Percentiles rank a stretch among this genome's conserved stretches.
phyloP scores from a whole-genome alignment of 2,797 vertebrate species.

The Linurgus olivaceus region DNA sequence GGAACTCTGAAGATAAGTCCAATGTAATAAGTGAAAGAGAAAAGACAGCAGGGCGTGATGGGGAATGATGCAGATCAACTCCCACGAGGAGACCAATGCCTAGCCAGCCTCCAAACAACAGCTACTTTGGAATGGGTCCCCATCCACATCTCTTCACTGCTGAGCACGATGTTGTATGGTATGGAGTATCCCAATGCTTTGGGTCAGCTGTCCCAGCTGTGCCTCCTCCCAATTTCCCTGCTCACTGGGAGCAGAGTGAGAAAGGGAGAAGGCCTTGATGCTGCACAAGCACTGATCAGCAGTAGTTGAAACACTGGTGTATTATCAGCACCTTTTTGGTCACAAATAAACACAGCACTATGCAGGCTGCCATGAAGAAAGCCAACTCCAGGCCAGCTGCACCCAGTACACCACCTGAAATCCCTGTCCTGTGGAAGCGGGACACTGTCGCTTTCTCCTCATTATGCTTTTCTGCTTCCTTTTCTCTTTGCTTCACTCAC shows the following conservation, averaged over 20 bases:
- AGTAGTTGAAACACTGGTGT: neutral
- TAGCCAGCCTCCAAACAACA: neutral
- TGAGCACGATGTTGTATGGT: fast-evolving
- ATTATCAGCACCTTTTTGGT: neutral
- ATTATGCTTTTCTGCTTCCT: neutral
- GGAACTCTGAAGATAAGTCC: neutral
- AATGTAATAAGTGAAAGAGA: neutral
- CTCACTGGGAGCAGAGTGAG: neutral
- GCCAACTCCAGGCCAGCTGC: neutral
- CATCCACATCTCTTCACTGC: neutral
- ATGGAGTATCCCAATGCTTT: neutral
- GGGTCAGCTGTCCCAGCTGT: neutral
- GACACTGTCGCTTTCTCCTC: neutral
- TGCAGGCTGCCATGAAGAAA: neutral
- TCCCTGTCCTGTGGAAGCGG: neutral
- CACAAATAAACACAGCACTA: neutral
- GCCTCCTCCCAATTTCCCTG: neutral
- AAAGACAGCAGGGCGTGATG: neutral
- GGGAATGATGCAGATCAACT: neutral
- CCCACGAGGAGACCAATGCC: neutral
- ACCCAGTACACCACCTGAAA: neutral
- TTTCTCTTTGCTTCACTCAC: neutral
- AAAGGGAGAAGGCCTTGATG: neutral
- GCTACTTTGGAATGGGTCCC: neutral
- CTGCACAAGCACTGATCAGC: neutral